These are phyloP conservation scores for Falcunculus frontatus DNA, from an alignment of 2,113 vertebrate genomes.

Conservation along the genomic window DNA sequence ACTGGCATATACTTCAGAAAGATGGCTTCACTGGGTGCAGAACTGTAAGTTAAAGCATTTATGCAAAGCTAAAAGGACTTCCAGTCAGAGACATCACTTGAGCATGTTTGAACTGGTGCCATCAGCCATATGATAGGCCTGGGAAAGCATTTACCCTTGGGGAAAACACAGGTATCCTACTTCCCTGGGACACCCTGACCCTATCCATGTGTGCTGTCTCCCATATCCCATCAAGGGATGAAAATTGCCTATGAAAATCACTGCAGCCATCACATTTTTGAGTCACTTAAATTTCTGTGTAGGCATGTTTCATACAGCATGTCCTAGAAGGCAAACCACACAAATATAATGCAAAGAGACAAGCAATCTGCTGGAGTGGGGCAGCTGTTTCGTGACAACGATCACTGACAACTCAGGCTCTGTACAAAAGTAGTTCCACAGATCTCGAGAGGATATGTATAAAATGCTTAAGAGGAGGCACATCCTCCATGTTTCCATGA, in stretches of 20 bases:
- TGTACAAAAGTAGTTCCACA: background rate
- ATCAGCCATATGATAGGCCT: background rate
- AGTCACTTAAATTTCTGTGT: background rate
- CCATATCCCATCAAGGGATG: background rate
- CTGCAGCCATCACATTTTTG: background rate
- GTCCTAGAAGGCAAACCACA: slow-evolving; percentile 37
- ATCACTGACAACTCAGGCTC: background rate
- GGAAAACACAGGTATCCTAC: background rate
- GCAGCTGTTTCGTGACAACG: background rate
- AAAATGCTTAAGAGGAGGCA: background rate
- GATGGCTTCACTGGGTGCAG: background rate
- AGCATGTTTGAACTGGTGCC: background rate
- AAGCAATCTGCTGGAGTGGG: slow-evolving; percentile 6
- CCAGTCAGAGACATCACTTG: background rate
- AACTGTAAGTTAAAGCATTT: background rate
- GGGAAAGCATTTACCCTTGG: background rate
- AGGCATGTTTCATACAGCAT: background rate
- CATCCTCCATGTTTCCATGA: background rate
- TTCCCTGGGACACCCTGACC: background rate
- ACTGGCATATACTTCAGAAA: background rate
- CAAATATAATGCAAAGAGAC: slow-evolving; percentile 31
- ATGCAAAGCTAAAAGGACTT: background rate
- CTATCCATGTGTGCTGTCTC: background rate
- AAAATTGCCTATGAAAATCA: background rate
- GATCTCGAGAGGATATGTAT: background rate